Evolutionary conservation across 2,888 invertebrate species (phyloP).

Genomic region (Himalopsyche tibetana): DNA sequence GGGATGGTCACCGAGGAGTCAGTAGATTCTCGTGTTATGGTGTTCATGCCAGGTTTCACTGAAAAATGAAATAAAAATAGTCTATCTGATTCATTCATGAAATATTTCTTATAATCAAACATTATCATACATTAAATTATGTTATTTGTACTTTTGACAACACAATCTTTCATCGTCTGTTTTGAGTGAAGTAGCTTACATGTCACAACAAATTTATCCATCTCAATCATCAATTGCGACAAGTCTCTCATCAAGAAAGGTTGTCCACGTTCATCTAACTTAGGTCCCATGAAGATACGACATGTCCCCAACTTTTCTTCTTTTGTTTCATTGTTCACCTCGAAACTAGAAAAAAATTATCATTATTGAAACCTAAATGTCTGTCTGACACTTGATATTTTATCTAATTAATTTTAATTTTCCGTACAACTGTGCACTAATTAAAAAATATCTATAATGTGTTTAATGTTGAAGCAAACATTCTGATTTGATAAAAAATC

Average conservation of each 20-base stretch:
- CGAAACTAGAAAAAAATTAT: conserved; percentile 70
- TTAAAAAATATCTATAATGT: too few species aligned
- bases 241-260: conserved; percentile 79
- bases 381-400: too few species aligned
- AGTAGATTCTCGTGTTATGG: conserved; percentile 80
- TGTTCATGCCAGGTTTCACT: conserved; percentile 77
- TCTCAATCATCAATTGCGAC: conserved; percentile 81
- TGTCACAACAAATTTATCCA: conserved; percentile 82
- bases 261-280: conserved; percentile 79
- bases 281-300: conserved; percentile 83
- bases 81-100: too few species aligned
- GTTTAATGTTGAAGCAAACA: too few species aligned
- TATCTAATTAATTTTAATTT: too few species aligned
- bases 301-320: conserved; percentile 78
- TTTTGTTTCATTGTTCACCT: conserved; percentile 77
- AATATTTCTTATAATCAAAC: too few species aligned
- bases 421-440: too few species aligned
- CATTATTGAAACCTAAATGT: background rate
- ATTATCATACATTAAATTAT: too few species aligned
- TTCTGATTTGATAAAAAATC: too few species aligned
- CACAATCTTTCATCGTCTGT: too few species aligned
- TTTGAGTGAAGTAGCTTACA: conserved; percentile 72
- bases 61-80: background rate
- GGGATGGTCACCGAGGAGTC: conserved; percentile 90
- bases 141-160: too few species aligned